phyloP scores from a whole-genome alignment of 2,888 invertebrate species.

The Phania funesta region DNA sequence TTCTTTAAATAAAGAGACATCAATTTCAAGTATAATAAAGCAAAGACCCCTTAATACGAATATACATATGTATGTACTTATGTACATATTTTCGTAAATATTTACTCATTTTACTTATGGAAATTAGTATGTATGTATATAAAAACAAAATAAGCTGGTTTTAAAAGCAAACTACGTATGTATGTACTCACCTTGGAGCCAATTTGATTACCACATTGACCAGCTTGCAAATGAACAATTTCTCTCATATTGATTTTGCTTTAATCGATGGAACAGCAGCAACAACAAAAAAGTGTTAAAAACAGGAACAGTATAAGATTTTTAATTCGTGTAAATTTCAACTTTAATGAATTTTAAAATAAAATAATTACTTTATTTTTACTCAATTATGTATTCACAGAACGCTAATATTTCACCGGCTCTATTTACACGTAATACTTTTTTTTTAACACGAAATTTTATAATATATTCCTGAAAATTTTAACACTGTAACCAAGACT shows the following conservation, averaged over 20 bases:
- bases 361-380: neutral
- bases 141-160: too few relatives aligned
- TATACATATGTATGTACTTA: neutral
- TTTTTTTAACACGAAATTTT: neutral
- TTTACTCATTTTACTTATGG: neutral
- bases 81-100: neutral
- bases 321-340: conserved; percentile 42
- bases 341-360: conserved; percentile 7
- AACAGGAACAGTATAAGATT: conserved; percentile 22
- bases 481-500: conserved; percentile 6
- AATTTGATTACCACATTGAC: conserved; percentile 95
- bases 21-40: neutral
- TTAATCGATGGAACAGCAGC: neutral
- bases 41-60: neutral
- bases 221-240: conserved; percentile 94
- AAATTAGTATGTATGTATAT: too few relatives aligned
- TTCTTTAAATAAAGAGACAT: neutral
- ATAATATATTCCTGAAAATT: neutral
- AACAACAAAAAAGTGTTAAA: conserved; percentile 15
- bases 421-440: conserved; percentile 4
- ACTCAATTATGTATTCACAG: conserved; percentile 3
- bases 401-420: conserved; percentile 8
- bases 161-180: too few relatives aligned
- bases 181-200: conserved; percentile 93
- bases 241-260: conserved; percentile 86